Conservation (phyloP, 2,113 vertebrate genomes). For the Oreochromis niloticus region DNA sequence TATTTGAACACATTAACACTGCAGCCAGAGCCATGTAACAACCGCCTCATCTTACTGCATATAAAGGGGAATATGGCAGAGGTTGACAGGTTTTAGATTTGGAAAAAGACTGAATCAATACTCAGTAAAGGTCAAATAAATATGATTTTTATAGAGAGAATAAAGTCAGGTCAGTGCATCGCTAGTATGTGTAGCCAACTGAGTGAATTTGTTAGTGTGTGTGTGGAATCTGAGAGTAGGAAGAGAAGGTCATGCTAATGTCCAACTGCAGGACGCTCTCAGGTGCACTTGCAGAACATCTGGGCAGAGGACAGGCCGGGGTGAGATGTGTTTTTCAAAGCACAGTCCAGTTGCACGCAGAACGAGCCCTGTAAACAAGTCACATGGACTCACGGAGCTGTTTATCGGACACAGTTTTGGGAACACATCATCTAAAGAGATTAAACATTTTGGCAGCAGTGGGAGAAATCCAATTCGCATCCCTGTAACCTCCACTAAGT, state of each 20-base stretch:
- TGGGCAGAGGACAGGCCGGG: constrained; percentile 1
- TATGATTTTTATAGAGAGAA: not conserved
- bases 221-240: not conserved
- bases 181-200: not conserved
- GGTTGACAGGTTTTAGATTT: not conserved
- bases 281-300: constrained; percentile 9
- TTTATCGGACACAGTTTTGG: not conserved
- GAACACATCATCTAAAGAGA: not conserved
- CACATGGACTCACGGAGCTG: not conserved
- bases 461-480: not conserved
- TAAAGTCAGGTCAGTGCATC: not conserved
- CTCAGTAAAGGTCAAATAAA: not conserved
- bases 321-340: not conserved
- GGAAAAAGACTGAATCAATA: not conserved
- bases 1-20: not conserved
- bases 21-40: not conserved
- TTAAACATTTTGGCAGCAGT: not conserved
- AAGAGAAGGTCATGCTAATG: not conserved
- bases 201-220: not conserved
- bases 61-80: not conserved
- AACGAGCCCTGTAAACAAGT: not conserved
- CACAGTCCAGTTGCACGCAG: not conserved
- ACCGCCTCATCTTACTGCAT: not conserved
- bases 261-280: not conserved
- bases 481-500: not conserved